Evolutionary conservation across 2,113 vertebrate genomes (phyloP).

Genomic region (Tonatia bakeri): DNA sequence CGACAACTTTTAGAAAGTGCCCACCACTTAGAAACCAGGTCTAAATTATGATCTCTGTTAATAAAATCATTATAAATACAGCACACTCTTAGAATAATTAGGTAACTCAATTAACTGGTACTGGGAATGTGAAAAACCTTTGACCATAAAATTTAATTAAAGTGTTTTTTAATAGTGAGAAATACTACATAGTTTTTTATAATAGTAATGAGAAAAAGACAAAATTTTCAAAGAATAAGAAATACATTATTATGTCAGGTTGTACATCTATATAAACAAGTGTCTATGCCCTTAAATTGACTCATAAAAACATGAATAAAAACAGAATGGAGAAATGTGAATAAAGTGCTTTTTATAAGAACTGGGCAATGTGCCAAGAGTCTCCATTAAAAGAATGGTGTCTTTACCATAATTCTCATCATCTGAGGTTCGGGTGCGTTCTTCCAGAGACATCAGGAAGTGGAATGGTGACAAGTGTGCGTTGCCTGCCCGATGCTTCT

Average conservation of each 20-base stretch:
- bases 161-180: not conserved
- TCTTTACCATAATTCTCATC: not conserved
- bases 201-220: not conserved
- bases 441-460: not conserved
- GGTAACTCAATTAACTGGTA: constrained; percentile 32
- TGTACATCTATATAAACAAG: not conserved
- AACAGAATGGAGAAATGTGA: not conserved
- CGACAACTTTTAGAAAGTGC: not conserved
- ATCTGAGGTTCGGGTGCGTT: not conserved
- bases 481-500: not conserved
- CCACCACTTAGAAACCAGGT: not conserved
- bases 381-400: not conserved
- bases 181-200: not conserved
- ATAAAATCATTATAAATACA: constrained; percentile 35
- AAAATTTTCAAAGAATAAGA: not conserved
- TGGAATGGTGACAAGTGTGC: not conserved
- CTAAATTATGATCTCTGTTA: not conserved
- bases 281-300: not conserved
- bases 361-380: not conserved
- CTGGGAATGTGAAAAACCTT: not conserved
- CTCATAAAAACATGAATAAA: constrained; percentile 22
- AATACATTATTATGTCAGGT: not conserved
- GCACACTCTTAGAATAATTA: not conserved
- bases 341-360: not conserved
- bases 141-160: constrained; percentile 49